A percentile compares a stretch with the other conserved stretches of the same genome.
These are phyloP conservation scores for Thunnus maccoyii DNA, from an alignment of 2,113 vertebrate genomes.

Conservation along the genomic window DNA sequence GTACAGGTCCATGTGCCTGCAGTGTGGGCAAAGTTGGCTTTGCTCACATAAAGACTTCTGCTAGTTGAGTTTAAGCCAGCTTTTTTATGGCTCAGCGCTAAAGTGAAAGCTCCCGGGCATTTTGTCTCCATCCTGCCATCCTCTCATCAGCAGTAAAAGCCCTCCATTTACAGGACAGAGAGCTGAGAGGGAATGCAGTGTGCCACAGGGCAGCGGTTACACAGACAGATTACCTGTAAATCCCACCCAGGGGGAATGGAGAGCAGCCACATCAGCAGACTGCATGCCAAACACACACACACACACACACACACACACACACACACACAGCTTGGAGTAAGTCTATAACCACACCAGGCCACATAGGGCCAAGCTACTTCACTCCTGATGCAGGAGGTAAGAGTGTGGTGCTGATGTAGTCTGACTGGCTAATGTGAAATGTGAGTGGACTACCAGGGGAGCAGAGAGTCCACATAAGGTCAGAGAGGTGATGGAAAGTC, in stretches of 20 bases:
- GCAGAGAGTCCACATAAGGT: slow-evolving; percentile 19
- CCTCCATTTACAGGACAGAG: slow-evolving; percentile 59
- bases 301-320: neutral
- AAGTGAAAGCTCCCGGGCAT: slow-evolving; percentile 52
- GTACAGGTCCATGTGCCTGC: slow-evolving; percentile 2
- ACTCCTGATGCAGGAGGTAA: slow-evolving; percentile 35
- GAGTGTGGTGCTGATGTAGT: slow-evolving; percentile 22
- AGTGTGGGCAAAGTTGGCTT: slow-evolving; percentile 2
- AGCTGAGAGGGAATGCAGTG: slow-evolving; percentile 49
- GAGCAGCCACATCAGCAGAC: slow-evolving; percentile 61
- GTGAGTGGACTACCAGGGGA: slow-evolving; percentile 23
- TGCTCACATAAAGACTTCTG: slow-evolving; percentile 33
- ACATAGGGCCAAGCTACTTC: slow-evolving; percentile 27
- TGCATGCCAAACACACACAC: neutral
- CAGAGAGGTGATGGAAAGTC: slow-evolving; percentile 18
- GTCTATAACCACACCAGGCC: slow-evolving; percentile 32
- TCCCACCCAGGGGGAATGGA: slow-evolving; percentile 53
- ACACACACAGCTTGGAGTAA: slow-evolving; percentile 4
- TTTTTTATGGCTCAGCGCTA: slow-evolving; percentile 44
- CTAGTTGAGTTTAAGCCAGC: slow-evolving; percentile 39
- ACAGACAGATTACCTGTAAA: slow-evolving; percentile 73
- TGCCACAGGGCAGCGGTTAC: slow-evolving; percentile 57
- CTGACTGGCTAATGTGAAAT: slow-evolving; percentile 51
- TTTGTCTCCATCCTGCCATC: slow-evolving; percentile 58
- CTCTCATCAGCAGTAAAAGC: slow-evolving; percentile 68